Base-by-base conservation (phyloP, 2,797 vertebrate species). In the Ctenosaura bakeri region DNA sequence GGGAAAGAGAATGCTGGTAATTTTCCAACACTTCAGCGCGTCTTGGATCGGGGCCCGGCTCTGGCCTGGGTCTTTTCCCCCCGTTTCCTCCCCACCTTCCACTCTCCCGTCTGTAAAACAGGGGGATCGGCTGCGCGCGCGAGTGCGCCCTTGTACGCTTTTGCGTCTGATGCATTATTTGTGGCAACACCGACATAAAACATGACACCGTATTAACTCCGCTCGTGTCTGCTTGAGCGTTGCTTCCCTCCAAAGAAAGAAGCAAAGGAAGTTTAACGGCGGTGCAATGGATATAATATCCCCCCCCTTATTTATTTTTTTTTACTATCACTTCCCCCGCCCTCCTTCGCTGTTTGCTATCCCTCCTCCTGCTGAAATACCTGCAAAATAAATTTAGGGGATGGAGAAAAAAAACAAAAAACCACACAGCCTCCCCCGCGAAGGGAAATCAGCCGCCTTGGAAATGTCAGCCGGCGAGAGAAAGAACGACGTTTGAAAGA, bases 111-210 rank as follows among this genome's bases (percentile, higher is more conserved):
- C 56, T 32, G 14, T 14, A 12, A 62, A 62, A 62, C 35, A 16
- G n/a, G 16, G 10, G 14, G 13, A 24, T 46, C 42, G 42, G 42
- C 42, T 46, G 42, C 4, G 4, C 32, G n/a, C 1, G 85, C 18
- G 20, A 24, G n/a, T 7, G 52, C 26, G 12, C 46, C 73, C 32
- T 14, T 14, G 7, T 35, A 69, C 16, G 66, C 18, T 26, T 64
- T 69, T 66, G 18, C 83, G 35, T 89, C 83, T 80, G 46, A 85
- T 85, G 35, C 64, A 80, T 80, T 85, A 50, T 81, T 86, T 86
- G 84, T 86, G 69, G 66, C 50, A 56, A 90, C 85, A 83, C 56
- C 46, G 80, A 87, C 85, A 77, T 42, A 76, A 62, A 87, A 88
- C 89, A 87, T 56, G 89, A 83, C 89, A 86, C 64, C 8, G 6